These are phyloP conservation scores for Apodemia zela DNA, from an alignment of 2,888 invertebrate genomes.

Conservation along the genomic window DNA sequence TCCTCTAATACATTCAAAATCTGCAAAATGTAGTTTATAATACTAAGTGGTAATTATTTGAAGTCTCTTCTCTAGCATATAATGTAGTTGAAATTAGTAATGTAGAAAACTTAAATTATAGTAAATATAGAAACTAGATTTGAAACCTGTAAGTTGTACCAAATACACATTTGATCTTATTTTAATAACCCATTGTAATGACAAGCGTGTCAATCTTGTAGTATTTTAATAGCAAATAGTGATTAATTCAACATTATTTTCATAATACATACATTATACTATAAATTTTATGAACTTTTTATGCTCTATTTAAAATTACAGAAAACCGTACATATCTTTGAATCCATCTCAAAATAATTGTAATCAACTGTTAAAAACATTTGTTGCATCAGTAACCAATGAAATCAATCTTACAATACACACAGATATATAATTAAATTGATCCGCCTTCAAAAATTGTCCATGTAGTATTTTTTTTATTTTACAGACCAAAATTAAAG, in stretches of 20 bases:
- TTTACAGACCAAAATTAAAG: conserved; percentile 14
- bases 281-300: neutral
- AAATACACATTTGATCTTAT: neutral
- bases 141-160: neutral
- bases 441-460: conserved; percentile 20
- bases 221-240: conserved; percentile 6
- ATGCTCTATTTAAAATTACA: conserved; percentile 35
- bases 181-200: conserved; percentile 1
- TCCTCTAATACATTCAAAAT: neutral
- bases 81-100: conserved; percentile 3
- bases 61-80: neutral
- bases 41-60: neutral
- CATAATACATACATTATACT: neutral
- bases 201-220: neutral
- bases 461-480: conserved; percentile 16
- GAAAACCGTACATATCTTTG: conserved; percentile 40
- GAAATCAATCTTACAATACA: conserved; percentile 2
- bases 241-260: neutral
- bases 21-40: neutral
- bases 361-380: neutral
- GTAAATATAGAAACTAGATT: neutral
- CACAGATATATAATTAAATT: neutral
- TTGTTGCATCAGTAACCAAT: neutral
- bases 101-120: conserved; percentile 10
- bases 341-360: conserved; percentile 33